phyloP scores from a whole-genome alignment of 2,113 vertebrate genomes.

The Silurus asotus region DNA sequence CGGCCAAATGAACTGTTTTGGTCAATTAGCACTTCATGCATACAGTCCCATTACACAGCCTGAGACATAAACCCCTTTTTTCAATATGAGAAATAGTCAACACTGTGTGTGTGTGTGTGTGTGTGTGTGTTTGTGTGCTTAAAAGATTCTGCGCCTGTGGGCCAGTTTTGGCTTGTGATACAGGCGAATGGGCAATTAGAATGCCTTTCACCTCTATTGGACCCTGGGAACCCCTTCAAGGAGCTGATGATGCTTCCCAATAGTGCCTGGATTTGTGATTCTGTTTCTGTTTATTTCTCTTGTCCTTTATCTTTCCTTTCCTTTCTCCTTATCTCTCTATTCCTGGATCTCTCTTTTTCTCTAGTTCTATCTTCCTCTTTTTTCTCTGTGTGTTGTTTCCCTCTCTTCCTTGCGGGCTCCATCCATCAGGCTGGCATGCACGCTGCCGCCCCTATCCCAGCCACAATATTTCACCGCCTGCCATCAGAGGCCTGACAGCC shows the following conservation, averaged over 20 bases:
- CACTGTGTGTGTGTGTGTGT: background rate
- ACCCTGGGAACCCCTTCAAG: constrained; percentile 74
- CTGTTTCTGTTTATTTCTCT: constrained; percentile 16
- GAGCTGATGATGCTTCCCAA: constrained; percentile 77
- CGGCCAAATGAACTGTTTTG: constrained; percentile 36
- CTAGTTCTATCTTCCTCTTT: constrained; percentile 42
- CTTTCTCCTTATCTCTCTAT: constrained; percentile 57
- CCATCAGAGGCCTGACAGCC: constrained; percentile 96
- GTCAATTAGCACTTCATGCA: constrained; percentile 43
- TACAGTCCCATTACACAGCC: constrained; percentile 41
- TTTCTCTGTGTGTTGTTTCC: constrained; percentile 60
- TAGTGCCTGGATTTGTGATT: constrained; percentile 69
- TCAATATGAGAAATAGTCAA: constrained; percentile 35
- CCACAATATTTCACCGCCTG: constrained; percentile 97
- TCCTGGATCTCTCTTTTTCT: constrained; percentile 41
- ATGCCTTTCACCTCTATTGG: constrained; percentile 67
- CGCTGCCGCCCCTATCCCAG: constrained; percentile 89
- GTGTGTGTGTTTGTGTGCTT: constrained; percentile 17
- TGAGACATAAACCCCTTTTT: constrained; percentile 19
- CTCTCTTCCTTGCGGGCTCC: constrained; percentile 81
- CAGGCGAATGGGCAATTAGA: constrained; percentile 40
- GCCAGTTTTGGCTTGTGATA: constrained; percentile 32
- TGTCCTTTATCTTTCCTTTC: constrained; percentile 16
- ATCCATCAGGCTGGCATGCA: constrained; percentile 97
- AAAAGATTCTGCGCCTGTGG: constrained; percentile 18